Conservation (phyloP, 2,888 invertebrate species). For the Steinernema carpocapsae region DNA sequence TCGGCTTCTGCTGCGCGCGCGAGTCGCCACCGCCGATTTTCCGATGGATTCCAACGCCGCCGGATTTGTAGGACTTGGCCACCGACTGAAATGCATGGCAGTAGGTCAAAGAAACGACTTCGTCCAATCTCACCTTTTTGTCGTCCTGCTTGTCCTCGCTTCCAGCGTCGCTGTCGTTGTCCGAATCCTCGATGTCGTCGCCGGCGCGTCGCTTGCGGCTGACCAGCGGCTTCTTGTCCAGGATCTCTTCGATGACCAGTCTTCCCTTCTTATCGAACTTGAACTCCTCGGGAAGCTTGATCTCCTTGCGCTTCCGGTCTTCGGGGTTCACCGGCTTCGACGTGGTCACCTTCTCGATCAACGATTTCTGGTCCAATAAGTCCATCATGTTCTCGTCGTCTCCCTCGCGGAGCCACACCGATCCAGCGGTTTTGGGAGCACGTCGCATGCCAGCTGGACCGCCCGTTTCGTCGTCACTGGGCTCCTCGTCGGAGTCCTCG, state of each 20-base stretch:
- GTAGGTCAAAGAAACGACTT: no score
- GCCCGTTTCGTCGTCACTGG: conserved; percentile 25
- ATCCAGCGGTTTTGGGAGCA: conserved; percentile 27
- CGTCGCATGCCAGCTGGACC: conserved; percentile 15
- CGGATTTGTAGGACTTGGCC: conserved; percentile 25
- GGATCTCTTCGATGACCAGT: conserved; percentile 50
- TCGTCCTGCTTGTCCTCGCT: conserved; percentile 20
- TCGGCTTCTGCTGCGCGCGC: not conserved
- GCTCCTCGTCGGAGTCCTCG: conserved; percentile 47
- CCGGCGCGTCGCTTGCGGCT: not conserved
- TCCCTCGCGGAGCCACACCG: conserved; percentile 60
- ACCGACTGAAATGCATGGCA: conserved; percentile 2
- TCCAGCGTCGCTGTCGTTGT: conserved; percentile 1
- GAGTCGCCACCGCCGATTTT: not conserved
- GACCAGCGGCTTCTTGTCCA: conserved; percentile 33
- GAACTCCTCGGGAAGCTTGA: conserved; percentile 51
- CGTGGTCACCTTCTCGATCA: conserved; percentile 42
- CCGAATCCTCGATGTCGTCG: conserved; percentile 33
- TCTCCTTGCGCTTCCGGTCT: conserved; percentile 43
- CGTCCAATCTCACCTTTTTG: conserved; percentile 24
- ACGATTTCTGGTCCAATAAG: conserved; percentile 54
- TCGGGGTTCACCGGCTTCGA: conserved; percentile 25
- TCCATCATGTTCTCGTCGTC: conserved; percentile 56
- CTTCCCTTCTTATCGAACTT: conserved; percentile 56
- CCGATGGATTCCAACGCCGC: conserved; percentile 25